Conservation (phyloP, 2,888 invertebrate species). For the Watsonalla binaria region DNA sequence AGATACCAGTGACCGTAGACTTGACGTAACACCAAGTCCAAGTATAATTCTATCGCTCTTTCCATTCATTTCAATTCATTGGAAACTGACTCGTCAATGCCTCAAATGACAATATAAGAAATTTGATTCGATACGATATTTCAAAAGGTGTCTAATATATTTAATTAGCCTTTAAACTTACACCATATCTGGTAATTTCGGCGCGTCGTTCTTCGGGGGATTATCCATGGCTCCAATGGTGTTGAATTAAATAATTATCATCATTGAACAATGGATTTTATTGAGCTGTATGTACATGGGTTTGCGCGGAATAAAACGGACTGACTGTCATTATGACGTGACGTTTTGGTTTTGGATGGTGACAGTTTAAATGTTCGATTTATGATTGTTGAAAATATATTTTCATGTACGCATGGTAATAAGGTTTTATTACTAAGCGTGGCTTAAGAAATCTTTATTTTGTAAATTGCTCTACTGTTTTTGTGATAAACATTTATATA, state of each 20-base stretch:
- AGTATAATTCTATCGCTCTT: no score
- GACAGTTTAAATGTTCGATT: constrained; percentile 25
- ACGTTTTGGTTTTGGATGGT: background rate
- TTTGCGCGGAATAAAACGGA: constrained; percentile 18
- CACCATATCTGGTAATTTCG: constrained; percentile 61
- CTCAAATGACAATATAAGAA: no score
- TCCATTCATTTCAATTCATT: no score
- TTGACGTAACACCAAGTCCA: no score
- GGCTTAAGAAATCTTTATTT: no score
- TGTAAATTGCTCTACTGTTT: no score
- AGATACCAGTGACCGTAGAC: no score
- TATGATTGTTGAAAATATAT: constrained; percentile 16
- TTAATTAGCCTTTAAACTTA: constrained; percentile 31
- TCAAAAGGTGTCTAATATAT: no score
- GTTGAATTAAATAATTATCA: constrained; percentile 6
- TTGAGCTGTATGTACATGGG: background rate
- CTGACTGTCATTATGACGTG: background rate
- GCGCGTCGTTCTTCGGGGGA: constrained; percentile 36
- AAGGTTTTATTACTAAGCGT: background rate
- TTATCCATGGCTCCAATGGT: constrained; percentile 38
- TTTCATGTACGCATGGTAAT: constrained; percentile 3
- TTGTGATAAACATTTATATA: no score
- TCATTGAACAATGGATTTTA: constrained; percentile 24
- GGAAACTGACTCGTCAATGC: no score
- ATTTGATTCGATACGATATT: no score